These are phyloP conservation scores for Pelobates fuscus DNA, from an alignment of 2,113 vertebrate species.

Conservation along the genomic window DNA sequence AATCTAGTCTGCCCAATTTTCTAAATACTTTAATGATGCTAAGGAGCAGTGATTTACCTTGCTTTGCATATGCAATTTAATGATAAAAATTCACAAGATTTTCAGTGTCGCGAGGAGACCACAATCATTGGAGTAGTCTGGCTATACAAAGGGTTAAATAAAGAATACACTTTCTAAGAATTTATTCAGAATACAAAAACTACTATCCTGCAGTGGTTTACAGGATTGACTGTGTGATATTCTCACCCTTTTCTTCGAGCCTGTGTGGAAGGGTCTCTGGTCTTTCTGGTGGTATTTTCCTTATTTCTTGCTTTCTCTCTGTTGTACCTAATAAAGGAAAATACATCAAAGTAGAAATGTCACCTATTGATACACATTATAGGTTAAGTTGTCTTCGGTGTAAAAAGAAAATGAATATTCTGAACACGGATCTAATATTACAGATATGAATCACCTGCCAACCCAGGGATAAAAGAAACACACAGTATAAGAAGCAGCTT, in stretches of 20 bases:
- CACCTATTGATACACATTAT: not conserved
- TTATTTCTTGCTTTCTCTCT: slow-evolving; percentile 88
- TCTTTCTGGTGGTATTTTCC: slow-evolving; percentile 92
- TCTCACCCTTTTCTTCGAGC: slow-evolving; percentile 90
- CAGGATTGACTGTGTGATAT: not conserved
- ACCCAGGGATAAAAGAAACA: not conserved
- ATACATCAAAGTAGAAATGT: slow-evolving; percentile 15
- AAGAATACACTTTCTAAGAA: too few relatives aligned
- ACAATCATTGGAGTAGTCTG: too few relatives aligned
- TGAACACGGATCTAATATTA: not conserved
- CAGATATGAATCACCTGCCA: not conserved
- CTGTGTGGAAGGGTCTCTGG: slow-evolving; percentile 86
- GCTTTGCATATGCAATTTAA: too few relatives aligned
- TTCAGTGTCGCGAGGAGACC: too few relatives aligned
- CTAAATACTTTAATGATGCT: too few relatives aligned
- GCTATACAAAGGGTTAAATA: too few relatives aligned
- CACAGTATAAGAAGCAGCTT: slow-evolving; percentile 23
- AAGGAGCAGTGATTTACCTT: too few relatives aligned
- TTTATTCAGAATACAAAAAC: too few relatives aligned
- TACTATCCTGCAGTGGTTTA: too few relatives aligned
- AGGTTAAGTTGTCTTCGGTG: not conserved
- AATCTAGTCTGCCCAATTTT: too few relatives aligned
- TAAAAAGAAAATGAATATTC: not conserved
- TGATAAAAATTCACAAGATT: too few relatives aligned
- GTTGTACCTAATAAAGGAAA: slow-evolving; percentile 63